phyloP scores from a whole-genome alignment of 2,113 vertebrate species.

The Coturnix japonica region DNA sequence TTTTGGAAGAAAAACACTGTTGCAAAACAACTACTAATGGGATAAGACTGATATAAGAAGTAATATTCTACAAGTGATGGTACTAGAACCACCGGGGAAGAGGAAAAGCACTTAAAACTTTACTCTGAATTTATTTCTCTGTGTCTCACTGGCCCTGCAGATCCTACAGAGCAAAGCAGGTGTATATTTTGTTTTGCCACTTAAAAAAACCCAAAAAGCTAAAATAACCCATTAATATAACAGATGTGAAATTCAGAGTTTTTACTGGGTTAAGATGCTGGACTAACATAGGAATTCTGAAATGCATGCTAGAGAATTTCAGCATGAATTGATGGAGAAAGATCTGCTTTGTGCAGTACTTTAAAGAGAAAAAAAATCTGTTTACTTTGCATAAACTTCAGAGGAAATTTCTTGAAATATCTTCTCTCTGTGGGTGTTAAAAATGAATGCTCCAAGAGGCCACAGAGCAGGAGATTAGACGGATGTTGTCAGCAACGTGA shows the following conservation, averaged over 20 bases:
- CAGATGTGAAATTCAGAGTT: not conserved
- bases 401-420: conserved; percentile 79
- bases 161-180: not conserved
- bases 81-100: not conserved
- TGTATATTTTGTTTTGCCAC: not conserved
- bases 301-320: not conserved
- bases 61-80: not conserved
- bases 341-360: conserved; percentile 76
- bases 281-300: not conserved
- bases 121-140: not conserved
- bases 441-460: conserved; percentile 79
- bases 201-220: not conserved
- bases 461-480: conserved; percentile 77
- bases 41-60: not conserved
- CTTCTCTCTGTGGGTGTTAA: conserved; percentile 80
- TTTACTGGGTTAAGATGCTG: not conserved
- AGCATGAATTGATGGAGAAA: conserved; percentile 40
- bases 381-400: conserved; percentile 83
- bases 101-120: not conserved
- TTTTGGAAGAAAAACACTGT: not conserved
- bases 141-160: not conserved
- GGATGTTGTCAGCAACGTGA: conserved; percentile 78
- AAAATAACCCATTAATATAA: not conserved
- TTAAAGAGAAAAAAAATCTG: conserved; percentile 67
- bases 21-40: not conserved